These are phyloP conservation scores for Leptinotarsa tumamoca DNA, from an alignment of 2,888 invertebrate genomes.

Conservation along the genomic window DNA sequence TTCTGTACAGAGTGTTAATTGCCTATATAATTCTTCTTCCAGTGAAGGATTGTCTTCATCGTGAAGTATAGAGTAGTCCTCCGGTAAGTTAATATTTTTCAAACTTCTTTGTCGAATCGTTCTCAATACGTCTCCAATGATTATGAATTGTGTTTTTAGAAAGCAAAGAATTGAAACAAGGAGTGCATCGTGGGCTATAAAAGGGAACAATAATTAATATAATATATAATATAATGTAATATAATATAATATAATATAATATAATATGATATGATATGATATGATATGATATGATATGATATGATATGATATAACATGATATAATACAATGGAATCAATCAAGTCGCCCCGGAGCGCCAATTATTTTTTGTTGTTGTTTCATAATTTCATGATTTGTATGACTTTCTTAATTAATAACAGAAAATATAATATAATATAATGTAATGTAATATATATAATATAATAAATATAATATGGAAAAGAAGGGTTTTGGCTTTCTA, in stretches of 20 bases:
- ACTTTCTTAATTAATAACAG: too few relatives aligned
- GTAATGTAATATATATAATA: neutral
- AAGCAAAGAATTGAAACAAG: constrained; percentile 49
- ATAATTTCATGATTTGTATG: too few relatives aligned
- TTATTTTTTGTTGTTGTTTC: too few relatives aligned
- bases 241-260: neutral
- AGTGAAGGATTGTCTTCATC: constrained; percentile 41
- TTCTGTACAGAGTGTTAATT: constrained; percentile 49
- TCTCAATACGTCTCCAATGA: constrained; percentile 48
- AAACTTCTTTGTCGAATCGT: constrained; percentile 47
- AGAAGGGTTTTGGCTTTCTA: too few relatives aligned
- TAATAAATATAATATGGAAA: neutral
- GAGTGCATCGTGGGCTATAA: constrained; percentile 46
- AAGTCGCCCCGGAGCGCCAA: too few relatives aligned
- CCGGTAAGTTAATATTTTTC: constrained; percentile 34
- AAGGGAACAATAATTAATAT: neutral
- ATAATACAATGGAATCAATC: too few relatives aligned
- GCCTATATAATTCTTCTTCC: constrained; percentile 46
- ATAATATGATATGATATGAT: neutral
- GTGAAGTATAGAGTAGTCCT: constrained; percentile 32
- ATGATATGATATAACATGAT: too few relatives aligned
- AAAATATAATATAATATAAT: neutral
- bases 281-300: neutral
- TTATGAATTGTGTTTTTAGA: constrained; percentile 48
- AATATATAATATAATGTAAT: neutral